phyloP scores from a whole-genome alignment of 2,888 invertebrate species.

The Ennomos quercinarius region DNA sequence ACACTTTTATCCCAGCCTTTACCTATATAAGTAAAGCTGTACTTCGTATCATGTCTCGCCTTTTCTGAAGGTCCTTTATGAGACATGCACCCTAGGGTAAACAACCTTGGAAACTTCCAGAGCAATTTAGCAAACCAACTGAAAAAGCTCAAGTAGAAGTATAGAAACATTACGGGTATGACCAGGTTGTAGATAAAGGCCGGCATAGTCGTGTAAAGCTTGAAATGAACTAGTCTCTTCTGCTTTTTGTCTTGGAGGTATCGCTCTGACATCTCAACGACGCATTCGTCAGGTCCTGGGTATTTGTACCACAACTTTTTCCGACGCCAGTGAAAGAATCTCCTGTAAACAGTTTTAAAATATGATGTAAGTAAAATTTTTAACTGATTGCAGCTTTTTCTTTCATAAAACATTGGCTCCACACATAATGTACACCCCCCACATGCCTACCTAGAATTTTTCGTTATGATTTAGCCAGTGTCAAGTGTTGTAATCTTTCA shows the following conservation, averaged over 20 bases:
- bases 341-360: conserved; percentile 47
- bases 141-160: conserved; percentile 55
- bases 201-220: conserved; percentile 57
- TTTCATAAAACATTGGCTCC: too few relatives aligned
- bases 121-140: conserved; percentile 57
- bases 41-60: conserved; percentile 53
- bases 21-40: conserved; percentile 53
- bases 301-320: conserved; percentile 59
- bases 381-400: too few relatives aligned
- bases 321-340: conserved; percentile 57
- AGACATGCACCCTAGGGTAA: conserved; percentile 58
- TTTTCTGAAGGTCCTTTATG: conserved; percentile 58
- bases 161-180: conserved; percentile 53
- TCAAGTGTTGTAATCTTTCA: too few relatives aligned
- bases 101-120: conserved; percentile 55
- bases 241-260: conserved; percentile 49
- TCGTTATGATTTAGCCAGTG: too few relatives aligned
- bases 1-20: conserved; percentile 51
- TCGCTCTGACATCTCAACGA: conserved; percentile 58
- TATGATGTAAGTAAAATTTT: too few relatives aligned
- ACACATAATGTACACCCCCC: too few relatives aligned
- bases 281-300: conserved; percentile 57
- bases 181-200: conserved; percentile 52
- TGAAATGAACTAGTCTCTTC: conserved; percentile 53
- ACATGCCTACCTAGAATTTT: too few relatives aligned